Evolutionary conservation across 2,113 vertebrate species (phyloP).

Genomic region (Alaudala cheleensis): DNA sequence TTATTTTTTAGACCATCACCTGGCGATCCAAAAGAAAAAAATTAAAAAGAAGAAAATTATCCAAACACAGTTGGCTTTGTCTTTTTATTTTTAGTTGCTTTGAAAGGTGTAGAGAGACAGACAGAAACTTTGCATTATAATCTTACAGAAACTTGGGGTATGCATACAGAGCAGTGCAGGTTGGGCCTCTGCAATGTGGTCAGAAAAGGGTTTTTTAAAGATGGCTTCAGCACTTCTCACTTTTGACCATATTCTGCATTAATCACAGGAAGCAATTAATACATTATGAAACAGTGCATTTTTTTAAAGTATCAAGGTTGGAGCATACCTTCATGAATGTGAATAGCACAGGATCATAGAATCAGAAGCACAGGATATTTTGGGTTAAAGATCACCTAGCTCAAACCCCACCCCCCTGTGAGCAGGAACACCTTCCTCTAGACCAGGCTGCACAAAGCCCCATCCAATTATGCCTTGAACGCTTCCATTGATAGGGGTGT

Average conservation of each 20-base stretch:
- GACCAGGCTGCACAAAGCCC: background rate
- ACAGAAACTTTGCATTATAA: background rate
- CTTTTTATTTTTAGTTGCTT: background rate
- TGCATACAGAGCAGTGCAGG: background rate
- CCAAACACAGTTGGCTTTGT: background rate
- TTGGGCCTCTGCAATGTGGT: background rate
- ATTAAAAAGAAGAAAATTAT: background rate
- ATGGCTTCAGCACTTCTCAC: background rate
- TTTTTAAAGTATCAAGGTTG: background rate
- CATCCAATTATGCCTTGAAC: background rate
- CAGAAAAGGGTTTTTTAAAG: background rate
- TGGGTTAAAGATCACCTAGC: no score
- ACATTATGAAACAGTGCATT: background rate
- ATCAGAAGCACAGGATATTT: background rate
- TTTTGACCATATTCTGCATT: background rate
- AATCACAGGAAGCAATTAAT: background rate
- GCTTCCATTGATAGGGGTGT: fast-evolving
- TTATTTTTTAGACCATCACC: background rate
- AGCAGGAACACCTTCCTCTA: background rate
- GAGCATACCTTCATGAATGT: background rate
- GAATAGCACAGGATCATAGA: background rate
- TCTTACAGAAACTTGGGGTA: background rate
- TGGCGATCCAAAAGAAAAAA: background rate
- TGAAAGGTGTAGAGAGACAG: background rate
- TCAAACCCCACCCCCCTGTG: background rate